Base-by-base conservation (phyloP, 2,797 vertebrate species). In the Manis javanica region DNA sequence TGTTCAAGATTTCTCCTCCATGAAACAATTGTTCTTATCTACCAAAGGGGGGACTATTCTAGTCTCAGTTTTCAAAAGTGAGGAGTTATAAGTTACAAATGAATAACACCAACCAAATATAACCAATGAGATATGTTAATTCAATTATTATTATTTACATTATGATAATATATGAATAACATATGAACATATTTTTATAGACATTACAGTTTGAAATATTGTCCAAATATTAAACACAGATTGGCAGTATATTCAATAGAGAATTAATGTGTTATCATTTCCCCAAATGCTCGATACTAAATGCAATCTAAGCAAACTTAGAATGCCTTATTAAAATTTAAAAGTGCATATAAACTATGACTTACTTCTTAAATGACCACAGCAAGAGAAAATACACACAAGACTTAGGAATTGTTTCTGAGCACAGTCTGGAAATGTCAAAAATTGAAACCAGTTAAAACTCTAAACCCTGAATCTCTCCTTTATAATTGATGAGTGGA, bases 401-500 rank as follows among this genome's bases (percentile, higher is more conserved):
- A 88, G 49, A 87, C 53, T 90, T 68, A 13, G 23, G 37, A 53
- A 29, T 61, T 79, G 71, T 84, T 82, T 51, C 39, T 64, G 72
- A 39, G n/a, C 42, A 39, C 24, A 77, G 92, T 93, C 63, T 97
- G 75, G 64, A 87, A 91, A 91, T 69, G 23, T 87, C 69, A 92
- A 95, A 96, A 74, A 97, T 29, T 96, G 71, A 53, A 96, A 94
- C 42, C 91, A 55, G 63, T 92, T 96, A 97, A 89, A 77, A 94
- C 57, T 89, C 46, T 93, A 96, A 95, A 98, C 91, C 69, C 21
- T 90, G 69, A 92, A 69, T 87, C 31, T 91, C 64, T 97, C 90
- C 91, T 97, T 97, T 24, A 49, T 91, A 97, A 97, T 10, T 91
- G 57, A 93, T 96, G 57, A 37, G 61, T 95, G 96, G 87, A 98